phyloP scores from a whole-genome alignment of 2,113 vertebrate genomes.

The Sinocyclocheilus anshuiensis region DNA sequence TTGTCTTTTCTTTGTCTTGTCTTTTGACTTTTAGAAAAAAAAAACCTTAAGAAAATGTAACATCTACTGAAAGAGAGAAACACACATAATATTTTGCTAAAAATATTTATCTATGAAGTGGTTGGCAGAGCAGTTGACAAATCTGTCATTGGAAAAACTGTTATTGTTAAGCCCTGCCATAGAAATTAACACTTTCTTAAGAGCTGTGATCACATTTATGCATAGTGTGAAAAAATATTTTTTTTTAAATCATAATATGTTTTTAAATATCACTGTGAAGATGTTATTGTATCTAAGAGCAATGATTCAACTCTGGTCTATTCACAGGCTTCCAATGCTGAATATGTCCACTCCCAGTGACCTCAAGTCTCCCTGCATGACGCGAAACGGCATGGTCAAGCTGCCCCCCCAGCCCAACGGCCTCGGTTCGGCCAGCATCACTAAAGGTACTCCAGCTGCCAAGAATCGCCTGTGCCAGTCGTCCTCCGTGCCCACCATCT shows the following conservation, averaged over 20 bases:
- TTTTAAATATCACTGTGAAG: neutral
- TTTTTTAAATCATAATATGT: neutral
- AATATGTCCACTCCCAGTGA: slow-evolving; percentile 83
- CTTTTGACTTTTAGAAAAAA: neutral
- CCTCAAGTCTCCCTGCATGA: slow-evolving; percentile 95
- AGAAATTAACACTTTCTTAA: neutral
- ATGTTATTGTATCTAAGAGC: neutral
- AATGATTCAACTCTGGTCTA: slow-evolving; percentile 1
- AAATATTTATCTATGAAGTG: neutral
- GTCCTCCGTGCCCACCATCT: slow-evolving; percentile 87
- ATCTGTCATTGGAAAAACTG: slow-evolving; percentile 11
- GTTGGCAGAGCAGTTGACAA: neutral
- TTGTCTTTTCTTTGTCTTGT: neutral
- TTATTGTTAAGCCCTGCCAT: slow-evolving; percentile 1
- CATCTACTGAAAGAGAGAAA: neutral
- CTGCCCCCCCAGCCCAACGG: slow-evolving; percentile 92
- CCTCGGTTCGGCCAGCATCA: slow-evolving; percentile 95
- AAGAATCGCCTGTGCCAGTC: slow-evolving; percentile 97
- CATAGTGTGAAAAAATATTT: neutral
- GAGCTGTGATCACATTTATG: slow-evolving; percentile 1
- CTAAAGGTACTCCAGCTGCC: slow-evolving; percentile 96
- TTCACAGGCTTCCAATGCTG: slow-evolving; percentile 75
- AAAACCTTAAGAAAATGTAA: neutral
- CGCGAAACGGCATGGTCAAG: slow-evolving; percentile 95
- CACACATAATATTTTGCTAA: neutral